These are phyloP conservation scores for Mus caroli DNA, from an alignment of 2,797 vertebrate genomes.

Conservation along the genomic window DNA sequence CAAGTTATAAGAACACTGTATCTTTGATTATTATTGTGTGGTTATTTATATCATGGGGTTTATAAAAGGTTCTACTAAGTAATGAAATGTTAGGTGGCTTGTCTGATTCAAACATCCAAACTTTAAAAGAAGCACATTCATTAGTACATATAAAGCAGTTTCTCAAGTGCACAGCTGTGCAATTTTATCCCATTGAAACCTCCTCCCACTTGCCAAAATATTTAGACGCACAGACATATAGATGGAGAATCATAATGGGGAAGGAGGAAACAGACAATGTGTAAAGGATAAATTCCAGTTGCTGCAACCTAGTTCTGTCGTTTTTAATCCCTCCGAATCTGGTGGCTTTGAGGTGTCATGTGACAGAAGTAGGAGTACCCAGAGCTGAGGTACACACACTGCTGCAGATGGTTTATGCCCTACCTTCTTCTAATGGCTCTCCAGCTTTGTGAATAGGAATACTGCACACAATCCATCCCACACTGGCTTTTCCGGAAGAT, in stretches of 20 bases:
- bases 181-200: conserved; percentile 79
- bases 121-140: conserved; percentile 71
- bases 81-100: conserved; percentile 76
- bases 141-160: conserved; percentile 81
- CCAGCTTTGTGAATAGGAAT: conserved; percentile 66
- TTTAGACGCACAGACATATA: conserved; percentile 73
- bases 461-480: conserved; percentile 54
- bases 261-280: conserved; percentile 69
- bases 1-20: conserved; percentile 44
- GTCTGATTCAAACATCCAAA: conserved; percentile 71
- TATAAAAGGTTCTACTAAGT: conserved; percentile 69
- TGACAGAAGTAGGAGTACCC: conserved; percentile 34
- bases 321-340: conserved; percentile 39
- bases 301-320: conserved; percentile 71
- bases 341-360: conserved; percentile 22
- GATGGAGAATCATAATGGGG: conserved; percentile 62
- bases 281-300: conserved; percentile 81
- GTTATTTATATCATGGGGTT: conserved; percentile 48
- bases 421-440: conserved; percentile 32
- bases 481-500: conserved; percentile 56
- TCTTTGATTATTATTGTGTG: conserved; percentile 42
- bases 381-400: neutral
- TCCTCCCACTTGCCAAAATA: conserved; percentile 79
- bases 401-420: neutral
- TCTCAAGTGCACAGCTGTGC: conserved; percentile 72